Base-by-base conservation (phyloP, 2,888 invertebrate genomes). In the Limenitis camilla region DNA sequence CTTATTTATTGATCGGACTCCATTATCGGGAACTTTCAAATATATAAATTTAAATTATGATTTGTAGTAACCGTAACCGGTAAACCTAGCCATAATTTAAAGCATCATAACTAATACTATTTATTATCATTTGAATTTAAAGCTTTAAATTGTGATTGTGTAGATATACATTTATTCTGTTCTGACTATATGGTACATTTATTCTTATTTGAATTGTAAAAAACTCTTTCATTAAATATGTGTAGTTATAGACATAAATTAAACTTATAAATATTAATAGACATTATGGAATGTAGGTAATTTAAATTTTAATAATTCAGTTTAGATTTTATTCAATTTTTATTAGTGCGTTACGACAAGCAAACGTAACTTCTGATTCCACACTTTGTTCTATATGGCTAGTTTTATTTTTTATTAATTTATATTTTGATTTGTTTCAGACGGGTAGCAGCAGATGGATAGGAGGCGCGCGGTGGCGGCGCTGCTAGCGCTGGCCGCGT, bases 401-500 rank as follows among this genome's bases (percentile, higher is more conserved):
- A 1, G 11, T 36, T 39, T 31, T 27, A 42, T 8, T 30, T 28
- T n/a, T 30, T 6, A 38, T 8, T 39, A 44, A 40, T 7, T 41
- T 27, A 32, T 33, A 46, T 33, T 43, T 47, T 49, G n/a, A 28
- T 40, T 80, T 83, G 78, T 85, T 82, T 32, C 81, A 86, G 85
- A 80, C 71, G 76, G 81, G 72, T 70, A 77, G 73, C 70, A 77
- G 79, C 82, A 82, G 82, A 87, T 87, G 87, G 87, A 84, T 78
- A 78, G 81, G 79, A 74, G 82, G 85, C 84, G 87, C 83, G 81
- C 87, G 81, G 83, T 87, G 79, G 83, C 83, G 70, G 83, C 83
- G 83, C 87, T 88, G 77, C 76, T 86, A 63, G 86, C 85, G 82
- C 80, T 88, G 68, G 81, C 85, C 81, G 83, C 82, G 70, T 74